Evolutionary conservation across 2,797 vertebrate genomes (phyloP), one percentile per base, ranked within the genome.

Genomic region (Xerus rutilus): DNA sequence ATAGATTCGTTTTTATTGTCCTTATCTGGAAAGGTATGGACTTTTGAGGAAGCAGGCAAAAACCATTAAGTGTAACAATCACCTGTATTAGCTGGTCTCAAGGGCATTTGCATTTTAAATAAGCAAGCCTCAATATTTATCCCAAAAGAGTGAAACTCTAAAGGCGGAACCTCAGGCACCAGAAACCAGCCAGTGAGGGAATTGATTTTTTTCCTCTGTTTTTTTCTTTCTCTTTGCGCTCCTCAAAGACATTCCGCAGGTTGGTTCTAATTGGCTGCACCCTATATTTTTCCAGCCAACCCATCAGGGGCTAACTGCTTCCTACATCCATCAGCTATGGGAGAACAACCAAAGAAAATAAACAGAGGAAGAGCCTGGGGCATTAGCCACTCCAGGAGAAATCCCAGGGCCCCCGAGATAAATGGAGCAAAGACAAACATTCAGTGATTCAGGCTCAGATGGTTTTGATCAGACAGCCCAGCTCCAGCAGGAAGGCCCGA

Each of bases 311-410:
- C 95, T 83, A 47, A 89, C 92, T 74, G 65, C 78, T 87, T 94
- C 81, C 95, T 97, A 49, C 45, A 74, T 78, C 91, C 88, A 94
- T 90, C 91, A 82, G 52, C 91, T 85, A 21, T 97, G 97, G 95
- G 96, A 97, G 97, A 95, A 85, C 47, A 32, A 96, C 93, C 93
- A 97, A 96, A 95, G 91, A 96, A 97, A 97, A 96, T 25, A 97
- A 97, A 97, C 93, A 97, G 82, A 96, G 97, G 97, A 97, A 97
- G 85, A 92, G 94, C 94, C 76, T 25, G 83, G 43, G 96, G 95
- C 96, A 83, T 25, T 83, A 59, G 89, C 93, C 84, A 90, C 92
- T 89, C 84, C 92, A 93, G 69, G 88, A 91, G 92, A 96, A 95
- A 95, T 97, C 97, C 97, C 96, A 97, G 96, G 94, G 94, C 91